Evolutionary conservation across 2,888 invertebrate species (phyloP).

Genomic region (Scaptomyza reducta): DNA sequence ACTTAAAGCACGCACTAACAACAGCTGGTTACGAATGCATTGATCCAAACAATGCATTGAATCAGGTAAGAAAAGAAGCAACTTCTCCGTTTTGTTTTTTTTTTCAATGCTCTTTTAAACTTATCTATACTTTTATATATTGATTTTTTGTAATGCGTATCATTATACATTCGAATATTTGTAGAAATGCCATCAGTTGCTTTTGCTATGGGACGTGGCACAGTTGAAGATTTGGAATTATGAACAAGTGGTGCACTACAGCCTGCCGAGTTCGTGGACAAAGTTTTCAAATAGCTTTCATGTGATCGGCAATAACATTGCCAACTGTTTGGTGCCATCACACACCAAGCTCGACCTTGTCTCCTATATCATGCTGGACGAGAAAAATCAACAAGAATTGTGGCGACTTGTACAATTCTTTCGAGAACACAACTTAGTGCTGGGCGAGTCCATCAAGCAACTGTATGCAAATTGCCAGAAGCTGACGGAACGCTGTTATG

Average conservation of each 20-base stretch:
- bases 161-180: background rate
- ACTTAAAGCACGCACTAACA: slow-evolving; percentile 5
- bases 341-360: background rate
- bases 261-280: slow-evolving; percentile 47
- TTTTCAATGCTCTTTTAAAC: no score
- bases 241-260: slow-evolving; percentile 51
- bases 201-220: slow-evolving; percentile 41
- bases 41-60: background rate
- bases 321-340: slow-evolving; percentile 29
- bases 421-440: slow-evolving; percentile 28
- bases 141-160: background rate
- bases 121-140: background rate
- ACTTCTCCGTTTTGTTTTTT: no score
- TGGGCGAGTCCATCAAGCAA: slow-evolving; percentile 9
- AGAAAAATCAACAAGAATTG: slow-evolving; percentile 28
- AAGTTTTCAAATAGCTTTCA: slow-evolving; percentile 48
- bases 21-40: slow-evolving; percentile 40
- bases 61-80: slow-evolving; percentile 28
- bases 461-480: slow-evolving; percentile 18
- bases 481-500: background rate
- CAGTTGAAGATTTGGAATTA: slow-evolving; percentile 5
- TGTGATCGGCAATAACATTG: slow-evolving; percentile 31
- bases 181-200: slow-evolving; percentile 42
- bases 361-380: slow-evolving; percentile 48
- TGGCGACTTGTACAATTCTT: slow-evolving; percentile 41